These are phyloP conservation scores for Brachionus calyciflorus DNA, from an alignment of 1,140 invertebrate genomes.

Conservation along the genomic window DNA sequence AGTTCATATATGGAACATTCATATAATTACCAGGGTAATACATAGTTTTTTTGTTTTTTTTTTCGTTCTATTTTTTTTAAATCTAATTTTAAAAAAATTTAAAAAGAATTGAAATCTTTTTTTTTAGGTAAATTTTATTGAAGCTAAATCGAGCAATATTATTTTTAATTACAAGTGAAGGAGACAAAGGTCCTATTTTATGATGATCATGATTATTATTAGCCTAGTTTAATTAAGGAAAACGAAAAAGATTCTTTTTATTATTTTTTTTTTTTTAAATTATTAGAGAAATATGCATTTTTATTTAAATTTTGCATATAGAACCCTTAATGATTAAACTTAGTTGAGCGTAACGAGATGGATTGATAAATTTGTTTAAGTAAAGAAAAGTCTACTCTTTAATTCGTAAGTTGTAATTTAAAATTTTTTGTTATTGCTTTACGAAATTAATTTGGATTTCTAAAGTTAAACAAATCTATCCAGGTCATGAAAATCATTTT, in stretches of 20 bases:
- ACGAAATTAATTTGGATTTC: too few species aligned
- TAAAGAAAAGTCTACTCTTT: not conserved
- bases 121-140: not conserved
- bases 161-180: constrained; percentile 23
- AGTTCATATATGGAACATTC: not conserved
- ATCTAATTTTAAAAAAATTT: too few species aligned
- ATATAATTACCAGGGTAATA: not conserved
- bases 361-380: not conserved
- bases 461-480: too few species aligned
- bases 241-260: too few species aligned
- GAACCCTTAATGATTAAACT: constrained; percentile 1
- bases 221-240: not conserved
- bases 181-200: constrained; percentile 1
- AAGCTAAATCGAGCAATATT: not conserved
- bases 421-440: too few species aligned
- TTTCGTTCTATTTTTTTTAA: too few species aligned
- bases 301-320: not conserved
- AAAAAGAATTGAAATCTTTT: not conserved
- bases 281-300: too few species aligned
- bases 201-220: not conserved
- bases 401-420: not conserved
- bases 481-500: too few species aligned
- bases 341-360: constrained; percentile 1
- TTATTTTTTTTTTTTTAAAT: too few species aligned
- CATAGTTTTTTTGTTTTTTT: not conserved